Evolutionary conservation across 2,888 invertebrate genomes (phyloP).

Genomic region (Stenurella melanura): DNA sequence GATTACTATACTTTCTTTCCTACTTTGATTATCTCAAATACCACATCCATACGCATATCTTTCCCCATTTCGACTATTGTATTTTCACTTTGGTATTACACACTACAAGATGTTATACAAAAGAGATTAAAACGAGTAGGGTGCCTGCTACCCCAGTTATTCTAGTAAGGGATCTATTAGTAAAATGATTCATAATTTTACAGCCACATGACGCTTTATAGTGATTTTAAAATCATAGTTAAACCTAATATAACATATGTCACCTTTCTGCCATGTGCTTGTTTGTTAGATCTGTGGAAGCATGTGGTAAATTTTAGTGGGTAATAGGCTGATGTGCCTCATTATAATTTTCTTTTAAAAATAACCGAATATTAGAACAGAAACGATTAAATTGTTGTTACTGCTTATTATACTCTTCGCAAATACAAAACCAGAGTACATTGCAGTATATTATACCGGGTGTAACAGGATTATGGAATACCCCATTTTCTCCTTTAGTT

Average conservation of each 20-base stretch:
- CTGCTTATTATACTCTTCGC: too few relatives aligned
- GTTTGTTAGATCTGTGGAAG: not conserved
- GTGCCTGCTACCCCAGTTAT: not conserved
- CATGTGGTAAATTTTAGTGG: not conserved
- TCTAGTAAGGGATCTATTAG: not conserved
- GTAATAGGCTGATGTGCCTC: not conserved
- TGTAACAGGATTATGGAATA: too few relatives aligned
- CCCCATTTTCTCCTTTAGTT: too few relatives aligned
- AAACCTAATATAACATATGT: not conserved
- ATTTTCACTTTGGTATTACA: not conserved
- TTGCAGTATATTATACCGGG: too few relatives aligned
- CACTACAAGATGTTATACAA: not conserved
- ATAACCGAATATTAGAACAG: not conserved
- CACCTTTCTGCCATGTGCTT: not conserved
- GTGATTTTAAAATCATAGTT: not conserved
- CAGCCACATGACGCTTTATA: constrained; percentile 4
- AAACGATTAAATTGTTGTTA: too few relatives aligned
- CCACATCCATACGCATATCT: not conserved
- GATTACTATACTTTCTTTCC: not conserved
- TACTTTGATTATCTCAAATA: not conserved
- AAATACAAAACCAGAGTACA: too few relatives aligned
- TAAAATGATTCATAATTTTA: not conserved
- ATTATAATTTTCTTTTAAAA: not conserved
- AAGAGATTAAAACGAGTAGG: not conserved
- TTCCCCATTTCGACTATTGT: not conserved